phyloP scores from a whole-genome alignment of 1,140 invertebrate species.

The Dysdera silvatica region DNA sequence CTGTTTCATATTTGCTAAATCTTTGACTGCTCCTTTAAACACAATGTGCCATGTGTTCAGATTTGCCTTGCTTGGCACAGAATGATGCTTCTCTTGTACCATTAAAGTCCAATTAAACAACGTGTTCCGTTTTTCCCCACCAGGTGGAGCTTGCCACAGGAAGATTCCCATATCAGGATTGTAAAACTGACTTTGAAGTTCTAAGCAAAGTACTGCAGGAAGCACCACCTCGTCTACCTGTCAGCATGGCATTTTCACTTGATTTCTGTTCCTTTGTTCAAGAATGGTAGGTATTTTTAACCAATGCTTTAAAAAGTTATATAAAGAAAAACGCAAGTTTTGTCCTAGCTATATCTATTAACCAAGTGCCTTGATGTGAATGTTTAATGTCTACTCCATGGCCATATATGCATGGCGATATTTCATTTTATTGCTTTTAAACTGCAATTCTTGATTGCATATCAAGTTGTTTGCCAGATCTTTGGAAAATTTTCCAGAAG shows the following conservation, averaged over 20 bases:
- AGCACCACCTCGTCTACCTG: conserved; percentile 71
- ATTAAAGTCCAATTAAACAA: no score
- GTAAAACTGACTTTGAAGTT: conserved; percentile 89
- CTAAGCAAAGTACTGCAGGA: conserved; percentile 85
- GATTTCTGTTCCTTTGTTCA: conserved; percentile 82
- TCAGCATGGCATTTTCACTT: conserved; percentile 62
- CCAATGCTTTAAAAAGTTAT: conserved; percentile 1
- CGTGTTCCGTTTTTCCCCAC: background rate
- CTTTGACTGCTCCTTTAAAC: no score
- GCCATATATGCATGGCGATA: no score
- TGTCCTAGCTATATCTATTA: background rate
- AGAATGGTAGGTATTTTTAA: conserved; percentile 56
- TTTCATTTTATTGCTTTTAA: no score
- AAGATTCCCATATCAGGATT: conserved; percentile 74
- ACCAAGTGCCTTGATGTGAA: background rate
- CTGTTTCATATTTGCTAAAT: no score
- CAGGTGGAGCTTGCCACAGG: conserved; percentile 74
- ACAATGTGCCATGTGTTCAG: no score
- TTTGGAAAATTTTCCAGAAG: no score
- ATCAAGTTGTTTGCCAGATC: no score
- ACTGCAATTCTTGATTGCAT: no score
- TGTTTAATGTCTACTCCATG: background rate
- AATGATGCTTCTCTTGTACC: no score
- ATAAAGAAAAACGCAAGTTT: background rate
- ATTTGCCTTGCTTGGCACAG: no score